Conservation (phyloP, 2,888 invertebrate species). For the Apodemia zela region DNA sequence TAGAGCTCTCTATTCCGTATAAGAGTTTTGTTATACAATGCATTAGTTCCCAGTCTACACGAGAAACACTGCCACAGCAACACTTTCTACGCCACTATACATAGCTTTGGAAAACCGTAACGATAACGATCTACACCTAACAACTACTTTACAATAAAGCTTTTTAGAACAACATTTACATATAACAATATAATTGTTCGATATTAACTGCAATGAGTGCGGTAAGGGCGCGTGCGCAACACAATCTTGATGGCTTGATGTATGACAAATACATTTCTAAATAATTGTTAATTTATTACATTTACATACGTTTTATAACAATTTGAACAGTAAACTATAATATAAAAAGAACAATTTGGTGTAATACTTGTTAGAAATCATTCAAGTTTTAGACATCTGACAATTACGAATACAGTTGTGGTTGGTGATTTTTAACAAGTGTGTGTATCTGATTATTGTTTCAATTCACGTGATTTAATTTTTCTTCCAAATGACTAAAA, state of each 20-base stretch:
- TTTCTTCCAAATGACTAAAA: too few species aligned
- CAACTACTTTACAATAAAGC: conserved; percentile 76
- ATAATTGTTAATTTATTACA: too few species aligned
- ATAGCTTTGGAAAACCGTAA: conserved; percentile 72
- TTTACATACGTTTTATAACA: too few species aligned
- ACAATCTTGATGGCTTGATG: background rate
- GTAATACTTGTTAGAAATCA: too few species aligned
- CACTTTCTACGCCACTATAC: conserved; percentile 62
- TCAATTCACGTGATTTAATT: too few species aligned
- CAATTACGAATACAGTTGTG: too few species aligned
- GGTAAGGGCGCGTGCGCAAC: conserved; percentile 36
- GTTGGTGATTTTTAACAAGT: too few species aligned
- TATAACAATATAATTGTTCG: conserved; percentile 59
- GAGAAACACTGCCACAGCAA: conserved; percentile 30
- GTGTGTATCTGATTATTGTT: too few species aligned
- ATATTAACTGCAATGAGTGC: conserved; percentile 53
- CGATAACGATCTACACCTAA: conserved; percentile 64
- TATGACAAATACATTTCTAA: background rate
- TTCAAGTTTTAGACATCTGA: too few species aligned
- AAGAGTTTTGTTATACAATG: background rate
- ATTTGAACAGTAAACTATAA: too few species aligned
- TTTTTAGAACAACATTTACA: conserved; percentile 73
- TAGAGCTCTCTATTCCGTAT: background rate
- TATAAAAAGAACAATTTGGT: too few species aligned
- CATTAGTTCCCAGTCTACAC: background rate